phyloP scores from a whole-genome alignment of 1,140 invertebrate genomes.

The Sweltsa coloradensis region DNA sequence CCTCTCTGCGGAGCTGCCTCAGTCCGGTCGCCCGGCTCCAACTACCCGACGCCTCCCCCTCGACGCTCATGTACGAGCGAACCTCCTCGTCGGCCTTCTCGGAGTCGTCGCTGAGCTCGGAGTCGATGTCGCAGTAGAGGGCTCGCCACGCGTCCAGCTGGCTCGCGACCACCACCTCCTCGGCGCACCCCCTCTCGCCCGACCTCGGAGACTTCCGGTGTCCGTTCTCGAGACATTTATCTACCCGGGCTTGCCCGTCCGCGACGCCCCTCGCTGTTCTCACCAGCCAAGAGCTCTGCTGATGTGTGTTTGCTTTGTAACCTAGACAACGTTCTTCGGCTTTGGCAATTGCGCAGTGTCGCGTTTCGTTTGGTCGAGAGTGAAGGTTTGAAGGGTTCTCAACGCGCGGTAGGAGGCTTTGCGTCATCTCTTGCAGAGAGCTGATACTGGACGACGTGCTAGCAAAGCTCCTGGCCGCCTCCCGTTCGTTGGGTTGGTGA shows the following conservation, averaged over 20 bases:
- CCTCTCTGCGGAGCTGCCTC: constrained; percentile 1
- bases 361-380: too few relatives aligned
- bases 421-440: too few relatives aligned
- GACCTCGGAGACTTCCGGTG: too few relatives aligned
- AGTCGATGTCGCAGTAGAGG: constrained; percentile 23
- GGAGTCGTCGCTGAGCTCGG: constrained; percentile 26
- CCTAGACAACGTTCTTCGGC: too few relatives aligned
- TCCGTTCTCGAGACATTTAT: too few relatives aligned
- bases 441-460: neutral
- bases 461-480: neutral
- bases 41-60: constrained; percentile 15
- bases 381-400: too few relatives aligned
- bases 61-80: constrained; percentile 25
- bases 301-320: too few relatives aligned
- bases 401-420: too few relatives aligned
- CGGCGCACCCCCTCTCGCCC: neutral
- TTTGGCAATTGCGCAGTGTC: too few relatives aligned
- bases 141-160: constrained; percentile 28
- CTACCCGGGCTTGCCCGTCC: too few relatives aligned
- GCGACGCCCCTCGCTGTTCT: too few relatives aligned
- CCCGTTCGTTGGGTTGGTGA: neutral
- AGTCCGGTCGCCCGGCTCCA: constrained; percentile 15
- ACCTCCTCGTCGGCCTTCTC: constrained; percentile 32
- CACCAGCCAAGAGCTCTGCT: too few relatives aligned
- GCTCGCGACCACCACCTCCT: constrained; percentile 15